Base-by-base conservation (phyloP, 23 tunicate species). In the Phallusia fumigata region DNA sequence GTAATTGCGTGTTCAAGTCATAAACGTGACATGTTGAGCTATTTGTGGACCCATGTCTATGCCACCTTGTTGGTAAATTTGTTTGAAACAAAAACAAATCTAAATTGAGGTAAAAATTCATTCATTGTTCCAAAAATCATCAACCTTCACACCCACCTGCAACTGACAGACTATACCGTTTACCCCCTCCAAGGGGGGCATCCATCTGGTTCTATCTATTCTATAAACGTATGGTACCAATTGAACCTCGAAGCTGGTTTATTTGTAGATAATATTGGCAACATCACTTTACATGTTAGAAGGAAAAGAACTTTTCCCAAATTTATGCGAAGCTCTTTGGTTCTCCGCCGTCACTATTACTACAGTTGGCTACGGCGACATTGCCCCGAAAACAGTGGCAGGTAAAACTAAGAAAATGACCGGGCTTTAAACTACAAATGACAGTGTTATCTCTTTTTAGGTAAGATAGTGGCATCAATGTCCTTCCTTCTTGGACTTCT, bases 291-390 rank as follows among this genome's bases (percentile, higher is more conserved):
- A 64, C 76, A 34, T 34, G 8, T 35, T 88, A 12, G 91, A 88
- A 72, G 82, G 65, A n/a, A 64, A 31, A 32, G 34, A 78, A 3
- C 72, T 53, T 34, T 84, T 88, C 47, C 24, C 76, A 33, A 51
- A 83, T 49, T 77, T 88, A 1, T 87, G 88, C 13, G 93, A 88
- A 31, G 87, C 93, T 22, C 52, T 84, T 21, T 88, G 93, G 93
- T 88, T 88, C 50, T 83, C 93, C 26, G 80, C 87, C 22, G 86
- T 88, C 3, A 88, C 93, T 32, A 79, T 88, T 12, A 88, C 93
- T 8, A 88, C 93, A 6, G 93, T 88, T 13, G 93, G 93, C 12
- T 88, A 83, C 44, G 93, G 93, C 6, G 93, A 88, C 45, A 34
- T 88, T 10, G 80, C 40, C 19, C 93, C 93, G 33, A 74, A 79